Evolutionary conservation across 2,113 vertebrate genomes (phyloP), one percentile per base, ranked within the genome.

Genomic region (Xenus cinereus): DNA sequence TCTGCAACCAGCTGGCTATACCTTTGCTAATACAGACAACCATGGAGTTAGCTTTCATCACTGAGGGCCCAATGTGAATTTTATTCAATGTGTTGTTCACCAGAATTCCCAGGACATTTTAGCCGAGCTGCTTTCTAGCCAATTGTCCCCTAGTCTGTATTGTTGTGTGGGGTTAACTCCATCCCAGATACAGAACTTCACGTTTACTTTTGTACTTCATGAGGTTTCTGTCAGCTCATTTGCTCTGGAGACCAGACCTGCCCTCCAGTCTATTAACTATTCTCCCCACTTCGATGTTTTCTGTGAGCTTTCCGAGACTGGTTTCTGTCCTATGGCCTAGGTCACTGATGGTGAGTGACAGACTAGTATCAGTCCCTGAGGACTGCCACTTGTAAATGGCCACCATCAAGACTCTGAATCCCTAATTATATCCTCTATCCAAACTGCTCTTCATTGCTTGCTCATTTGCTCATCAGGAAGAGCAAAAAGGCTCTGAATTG

Each of bases 221-320:
- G 8, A 51, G 9, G 13, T 28, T 82, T 59, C 37, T 59, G 10
- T 32, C 37, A 75, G 10, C 5, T 19, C 12, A 10, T 41, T 71
- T 2, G 2, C 21, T 76, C 67, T 35, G 35, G 90, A 73, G 3
- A 53, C 22, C 33, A 69, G 5, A 11, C 8, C 27, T 39, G 9
- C 7, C 10, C 14, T 60, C 23, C 12, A 10, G 6, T 0, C 0
- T 23, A 24, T 39, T 50, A 68, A 54, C 9, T 17, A 3, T 2
- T 1, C 22, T 45, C 9, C 21, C 26, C 18, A 66, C 0, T 43
- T 12, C 22, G 18, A 46, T 33, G 17, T 6, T 60, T 8, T 10
- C 71, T 19, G 12, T 35, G 14, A 73, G 9, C 17, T 66, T 84
- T 28, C 27, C 39, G 27, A 48, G 14, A 7, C 9, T 66, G 39